phyloP scores from a whole-genome alignment of 2,797 vertebrate genomes.

The Spheniscus humboldti region DNA sequence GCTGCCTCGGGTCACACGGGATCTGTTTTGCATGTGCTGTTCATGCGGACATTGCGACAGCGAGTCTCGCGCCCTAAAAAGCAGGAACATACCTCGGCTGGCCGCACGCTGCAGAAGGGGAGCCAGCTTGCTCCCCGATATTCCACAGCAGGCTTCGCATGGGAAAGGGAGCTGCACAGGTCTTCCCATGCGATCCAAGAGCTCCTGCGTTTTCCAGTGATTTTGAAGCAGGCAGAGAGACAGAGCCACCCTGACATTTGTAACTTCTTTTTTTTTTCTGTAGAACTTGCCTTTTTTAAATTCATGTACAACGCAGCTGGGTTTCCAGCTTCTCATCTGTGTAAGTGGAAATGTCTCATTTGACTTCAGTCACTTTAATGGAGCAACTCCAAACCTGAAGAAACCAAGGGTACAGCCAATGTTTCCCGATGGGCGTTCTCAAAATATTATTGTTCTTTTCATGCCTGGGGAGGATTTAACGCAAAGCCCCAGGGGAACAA shows the following conservation, averaged over 20 bases:
- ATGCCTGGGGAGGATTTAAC: not conserved
- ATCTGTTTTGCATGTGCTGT: fast-evolving
- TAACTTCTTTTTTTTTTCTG: not conserved
- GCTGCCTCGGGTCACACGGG: not conserved
- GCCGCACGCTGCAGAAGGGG: fast-evolving
- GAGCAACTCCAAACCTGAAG: not conserved
- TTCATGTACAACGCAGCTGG: fast-evolving
- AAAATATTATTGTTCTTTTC: not conserved
- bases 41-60: fast-evolving
- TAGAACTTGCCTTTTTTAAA: not conserved
- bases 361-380: not conserved
- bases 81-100: fast-evolving
- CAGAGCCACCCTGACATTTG: not conserved
- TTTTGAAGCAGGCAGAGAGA: not conserved
- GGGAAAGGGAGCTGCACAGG: not conserved
- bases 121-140: no score
- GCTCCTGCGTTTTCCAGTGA: not conserved
- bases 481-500: not conserved
- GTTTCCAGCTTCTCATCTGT: not conserved
- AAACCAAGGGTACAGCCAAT: not conserved
- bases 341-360: not conserved
- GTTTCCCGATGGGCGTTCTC: not conserved
- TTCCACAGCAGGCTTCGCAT: not conserved
- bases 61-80: not conserved
- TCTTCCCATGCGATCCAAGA: fast-evolving